Base-by-base conservation (phyloP, 2,888 invertebrate genomes). In the Mythimna pallens region DNA sequence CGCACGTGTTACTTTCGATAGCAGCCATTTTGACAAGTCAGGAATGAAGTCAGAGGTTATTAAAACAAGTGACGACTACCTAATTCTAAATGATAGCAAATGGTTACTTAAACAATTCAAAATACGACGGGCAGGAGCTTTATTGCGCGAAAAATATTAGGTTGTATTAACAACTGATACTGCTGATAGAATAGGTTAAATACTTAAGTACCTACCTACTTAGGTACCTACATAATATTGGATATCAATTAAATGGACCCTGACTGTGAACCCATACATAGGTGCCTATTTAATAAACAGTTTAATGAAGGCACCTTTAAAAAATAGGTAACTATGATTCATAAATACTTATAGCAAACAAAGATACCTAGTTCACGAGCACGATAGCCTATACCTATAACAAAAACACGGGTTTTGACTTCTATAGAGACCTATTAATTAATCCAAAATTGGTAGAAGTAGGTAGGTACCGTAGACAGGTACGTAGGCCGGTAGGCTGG, bases 11-110 rank as follows among this genome's bases (percentile, higher is more conserved):
- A 68, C 43, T 73, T 59, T 76, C 77, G 70, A 73, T 68, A 79
- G 71, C 75, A 68, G 80, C 80, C 84, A 84, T 84, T 58, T 83
- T 85, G 74, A 74, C 50, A 59, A 63, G 68, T 63, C 71, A 59
- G 63, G 43, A 55, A 55, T 70, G 55, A 66, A 71, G 78, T 61
- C 71, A 47, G 79, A 78, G 78, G 82, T 81, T 81, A 77, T 47
- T 12, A 5, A 66, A 69, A 14, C 81, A 71, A 73, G 25, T 47
- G 58, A 62, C 70, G 63, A 54, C 61, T 58, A 58, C 34, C n/a
- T 34, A 63, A 63, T 73, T 52, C 43, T 58, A 52, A 47, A 47
- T 73, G 20, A 79, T 80, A 47, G 47, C 47, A 47, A 47, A 17
- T 47, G 47, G 47, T 47, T 6, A 47, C 47, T 17, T 6, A 47